phyloP scores from a whole-genome alignment of 1,140 invertebrate genomes.

The Polypedilum vanderplanki region DNA sequence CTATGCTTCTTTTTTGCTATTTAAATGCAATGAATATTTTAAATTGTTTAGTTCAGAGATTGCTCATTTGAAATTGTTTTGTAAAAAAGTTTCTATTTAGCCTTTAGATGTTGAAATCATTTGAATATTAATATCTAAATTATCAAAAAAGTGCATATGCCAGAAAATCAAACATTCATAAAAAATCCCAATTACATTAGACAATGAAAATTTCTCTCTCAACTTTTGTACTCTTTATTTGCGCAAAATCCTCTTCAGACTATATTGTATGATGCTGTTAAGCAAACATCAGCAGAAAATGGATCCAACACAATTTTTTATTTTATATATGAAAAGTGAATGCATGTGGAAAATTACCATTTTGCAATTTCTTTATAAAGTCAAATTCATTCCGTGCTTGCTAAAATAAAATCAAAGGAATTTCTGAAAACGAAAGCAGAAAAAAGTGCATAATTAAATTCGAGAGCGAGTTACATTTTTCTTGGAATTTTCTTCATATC shows the following conservation, averaged over 20 bases:
- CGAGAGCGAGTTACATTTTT: not conserved
- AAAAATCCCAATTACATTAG: too few relatives aligned
- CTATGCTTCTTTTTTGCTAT: too few relatives aligned
- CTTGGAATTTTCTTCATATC: slow-evolving; percentile 3
- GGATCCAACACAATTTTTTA: not conserved
- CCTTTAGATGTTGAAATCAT: too few relatives aligned
- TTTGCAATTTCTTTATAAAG: not conserved
- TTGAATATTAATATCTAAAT: too few relatives aligned
- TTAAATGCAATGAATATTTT: too few relatives aligned
- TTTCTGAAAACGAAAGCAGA: not conserved
- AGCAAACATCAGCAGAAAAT: not conserved
- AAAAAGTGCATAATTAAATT: slow-evolving; percentile 3
- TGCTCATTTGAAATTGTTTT: too few relatives aligned
- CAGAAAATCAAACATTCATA: too few relatives aligned
- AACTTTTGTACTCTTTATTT: not conserved
- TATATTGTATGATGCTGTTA: not conserved
- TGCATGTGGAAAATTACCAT: slow-evolving; percentile 12
- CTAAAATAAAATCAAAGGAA: not conserved
- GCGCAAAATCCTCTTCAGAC: slow-evolving; percentile 8
- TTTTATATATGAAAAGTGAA: not conserved
- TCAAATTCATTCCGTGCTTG: not conserved
- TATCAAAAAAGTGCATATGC: too few relatives aligned
- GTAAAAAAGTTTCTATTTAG: too few relatives aligned
- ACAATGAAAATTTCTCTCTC: too few relatives aligned
- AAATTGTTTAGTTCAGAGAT: too few relatives aligned